Base-by-base conservation (phyloP, 2,113 vertebrate species). In the Lathamus discolor region DNA sequence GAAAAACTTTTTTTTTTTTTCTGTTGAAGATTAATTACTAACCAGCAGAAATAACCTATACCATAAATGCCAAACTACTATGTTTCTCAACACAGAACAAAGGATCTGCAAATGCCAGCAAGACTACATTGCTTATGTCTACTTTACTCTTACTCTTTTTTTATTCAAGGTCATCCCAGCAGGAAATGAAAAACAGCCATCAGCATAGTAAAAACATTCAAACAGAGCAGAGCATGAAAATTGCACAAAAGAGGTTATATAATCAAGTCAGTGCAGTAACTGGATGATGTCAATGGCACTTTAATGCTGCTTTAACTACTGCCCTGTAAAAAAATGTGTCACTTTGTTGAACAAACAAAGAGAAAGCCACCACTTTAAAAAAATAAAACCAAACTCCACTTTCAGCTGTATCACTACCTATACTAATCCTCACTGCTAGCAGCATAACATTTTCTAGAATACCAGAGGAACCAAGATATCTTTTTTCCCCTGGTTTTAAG, bases 171-270 rank as follows among this genome's bases (percentile, higher is more conserved):
- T 96, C 96, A 97, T 88, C 94, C 93, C 91, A 97, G 94, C 96
- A 97, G 96, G 93, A 97, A 98, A 98, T 97, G 96, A 97, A 97
- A 97, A 97, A 96, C 96, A 97, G 90, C 85, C 94, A 97, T 96
- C 94, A 96, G 95, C 85, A 93, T 52, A 96, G 93, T 92, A 96
- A 97, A 96, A 96, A 97, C 96, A 95, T 97, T 97, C 94, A 97
- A 96, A 96, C 94, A 95, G 96, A 96, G 92, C 91, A 97, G 96
- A 97, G 96, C 95, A 97, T 97, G 96, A 97, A 97, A 97, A 97
- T 87, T 86, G 83, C 90, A 97, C 94, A 97, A 96, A 97, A 95
- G 89, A 95, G 88, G 88, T 95, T 94, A 96, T 95, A 95, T 95
- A 97, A 96, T 94, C 95, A 96, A 97, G 94, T 93, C 94, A 90